Base-by-base conservation (phyloP, 2,113 vertebrate genomes). In the Craseonycteris thonglongyai region DNA sequence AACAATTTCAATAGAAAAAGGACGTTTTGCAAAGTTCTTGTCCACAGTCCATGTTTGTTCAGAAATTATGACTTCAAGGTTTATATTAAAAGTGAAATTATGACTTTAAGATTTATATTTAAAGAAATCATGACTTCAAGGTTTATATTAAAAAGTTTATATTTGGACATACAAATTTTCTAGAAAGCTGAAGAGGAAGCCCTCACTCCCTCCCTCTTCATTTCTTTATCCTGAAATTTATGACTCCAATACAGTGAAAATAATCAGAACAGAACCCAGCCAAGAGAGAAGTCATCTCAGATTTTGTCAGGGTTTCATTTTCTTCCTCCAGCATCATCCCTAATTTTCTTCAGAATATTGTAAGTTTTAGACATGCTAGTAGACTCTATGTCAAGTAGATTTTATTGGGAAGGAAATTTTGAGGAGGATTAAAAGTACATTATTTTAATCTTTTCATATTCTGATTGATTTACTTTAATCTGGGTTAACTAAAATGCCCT, bases 401-500 rank as follows among this genome's bases (percentile, higher is more conserved):
- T 83, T 83, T 93, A 12, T 54, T 83, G 49, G 81, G 9, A 90
- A 84, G 42, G 68, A 61, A n/a, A 86, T 58, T 92, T 82, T 83
- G 63, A 90, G 40, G 11, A 93, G 22, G 10, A 78, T 47, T 87
- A 47, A 90, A 93, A 79, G 13, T 51, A 66, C 54, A 74, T 72
- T 90, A 40, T 54, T 87, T 84, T 83, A 93, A 69, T 84, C 63
- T 12, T 90, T 30, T 94, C n/a, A 76, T 38, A 90, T 82, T 87
- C 45, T 40, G 80, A 88, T 76, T n/a, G 6, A 72, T 40, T 92
- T 71, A 63, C 18, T 69, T 88, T 88, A 88, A 88, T 83, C 69
- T 87, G n/a, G 33, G 87, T 94, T 93, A 82, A 87, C 38, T 51
- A 47, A 90, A 93, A 95, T 79, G 58, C 71, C 6, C 56, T 88